phyloP scores from a whole-genome alignment of 2,888 invertebrate genomes.

The Autographa pulchrina region DNA sequence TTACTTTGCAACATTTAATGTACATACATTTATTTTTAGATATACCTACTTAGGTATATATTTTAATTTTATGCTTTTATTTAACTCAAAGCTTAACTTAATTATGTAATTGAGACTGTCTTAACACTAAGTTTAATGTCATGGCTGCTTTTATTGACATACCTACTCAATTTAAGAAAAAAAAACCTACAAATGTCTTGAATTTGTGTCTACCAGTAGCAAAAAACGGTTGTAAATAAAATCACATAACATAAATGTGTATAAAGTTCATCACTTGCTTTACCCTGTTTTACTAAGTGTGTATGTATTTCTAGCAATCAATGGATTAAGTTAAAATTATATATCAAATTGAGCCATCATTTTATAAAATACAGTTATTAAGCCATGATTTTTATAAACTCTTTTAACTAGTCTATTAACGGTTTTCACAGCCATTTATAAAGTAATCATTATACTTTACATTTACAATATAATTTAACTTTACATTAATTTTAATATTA shows the following conservation, averaged over 20 bases:
- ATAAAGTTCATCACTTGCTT: too few relatives aligned
- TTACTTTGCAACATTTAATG: background rate
- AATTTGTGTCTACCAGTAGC: too few relatives aligned
- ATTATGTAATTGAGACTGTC: conserved; percentile 2
- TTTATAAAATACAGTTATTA: background rate
- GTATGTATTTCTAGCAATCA: too few relatives aligned
- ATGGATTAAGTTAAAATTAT: too few relatives aligned
- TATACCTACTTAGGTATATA: background rate
- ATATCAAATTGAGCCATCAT: too few relatives aligned
- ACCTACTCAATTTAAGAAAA: too few relatives aligned
- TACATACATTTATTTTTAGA: conserved; percentile 1
- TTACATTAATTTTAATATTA: background rate
- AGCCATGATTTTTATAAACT: background rate
- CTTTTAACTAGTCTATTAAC: background rate
- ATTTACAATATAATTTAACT: background rate
- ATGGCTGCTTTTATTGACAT: background rate
- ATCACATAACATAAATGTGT: too few relatives aligned
- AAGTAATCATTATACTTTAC: background rate
- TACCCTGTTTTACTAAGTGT: too few relatives aligned
- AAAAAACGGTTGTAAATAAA: too few relatives aligned
- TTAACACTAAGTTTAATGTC: background rate
- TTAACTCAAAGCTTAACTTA: background rate
- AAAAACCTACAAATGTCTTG: too few relatives aligned
- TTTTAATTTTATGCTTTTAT: conserved; percentile 3
- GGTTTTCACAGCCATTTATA: background rate